phyloP scores from a whole-genome alignment of 2,113 vertebrate genomes.

The Lates calcarifer region DNA sequence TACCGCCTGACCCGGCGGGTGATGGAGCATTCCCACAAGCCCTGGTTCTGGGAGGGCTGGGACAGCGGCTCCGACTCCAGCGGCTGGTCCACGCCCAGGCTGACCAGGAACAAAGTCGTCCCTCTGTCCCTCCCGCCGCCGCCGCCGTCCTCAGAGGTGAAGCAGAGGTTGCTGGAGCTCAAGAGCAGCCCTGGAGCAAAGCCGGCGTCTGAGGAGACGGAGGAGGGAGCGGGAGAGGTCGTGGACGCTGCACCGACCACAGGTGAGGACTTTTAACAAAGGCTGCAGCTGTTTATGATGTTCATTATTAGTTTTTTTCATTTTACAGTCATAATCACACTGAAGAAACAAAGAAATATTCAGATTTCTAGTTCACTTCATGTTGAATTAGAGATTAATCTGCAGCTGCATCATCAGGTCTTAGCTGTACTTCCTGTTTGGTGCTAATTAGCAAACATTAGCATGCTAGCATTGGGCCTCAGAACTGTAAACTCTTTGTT shows the following conservation, averaged over 20 bases:
- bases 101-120: slow-evolving; percentile 50
- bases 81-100: slow-evolving; percentile 80
- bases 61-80: slow-evolving; percentile 84
- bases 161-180: slow-evolving; percentile 32
- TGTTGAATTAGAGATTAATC: no score
- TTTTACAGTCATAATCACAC: no score
- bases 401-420: no score
- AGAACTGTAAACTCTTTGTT: no score
- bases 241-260: slow-evolving; percentile 21
- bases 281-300: no score
- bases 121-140: slow-evolving; percentile 71
- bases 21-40: slow-evolving; percentile 93
- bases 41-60: slow-evolving; percentile 92
- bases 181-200: slow-evolving; percentile 12
- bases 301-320: no score
- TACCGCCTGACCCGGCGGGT: slow-evolving; percentile 91
- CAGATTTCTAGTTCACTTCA: no score
- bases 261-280: slow-evolving; percentile 54
- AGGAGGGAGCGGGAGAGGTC: background rate
- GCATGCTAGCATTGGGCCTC: no score
- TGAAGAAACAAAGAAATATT: no score
- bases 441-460: no score
- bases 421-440: no score
- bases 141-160: slow-evolving; percentile 17
- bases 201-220: slow-evolving; percentile 13